These are phyloP conservation scores for Dasyurus viverrinus DNA, from an alignment of 2,113 vertebrate species.

Conservation along the genomic window DNA sequence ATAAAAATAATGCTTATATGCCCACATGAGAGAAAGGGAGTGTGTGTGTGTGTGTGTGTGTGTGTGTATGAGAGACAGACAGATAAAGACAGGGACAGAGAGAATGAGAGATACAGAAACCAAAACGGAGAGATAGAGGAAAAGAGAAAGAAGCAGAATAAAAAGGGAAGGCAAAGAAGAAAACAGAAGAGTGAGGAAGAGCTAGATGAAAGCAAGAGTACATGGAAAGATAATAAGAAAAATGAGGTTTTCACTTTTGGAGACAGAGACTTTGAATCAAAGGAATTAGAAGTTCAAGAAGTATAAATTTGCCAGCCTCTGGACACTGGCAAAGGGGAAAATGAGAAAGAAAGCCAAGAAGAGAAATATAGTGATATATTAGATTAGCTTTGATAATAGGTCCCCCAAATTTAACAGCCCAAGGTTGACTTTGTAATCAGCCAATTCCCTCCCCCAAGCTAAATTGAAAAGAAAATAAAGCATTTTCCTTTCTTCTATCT, in stretches of 20 bases:
- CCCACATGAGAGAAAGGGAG: too few relatives aligned
- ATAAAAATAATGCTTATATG: background rate
- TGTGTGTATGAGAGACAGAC: too few relatives aligned
- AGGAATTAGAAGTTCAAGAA: background rate
- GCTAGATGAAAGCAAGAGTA: background rate
- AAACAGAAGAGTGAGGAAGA: background rate
- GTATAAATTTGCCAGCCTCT: background rate
- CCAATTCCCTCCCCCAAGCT: conserved; percentile 16
- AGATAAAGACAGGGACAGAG: too few relatives aligned
- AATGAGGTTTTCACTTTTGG: background rate
- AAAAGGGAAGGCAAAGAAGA: background rate
- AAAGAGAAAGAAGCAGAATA: background rate
- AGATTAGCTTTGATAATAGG: background rate
- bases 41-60: too few relatives aligned
- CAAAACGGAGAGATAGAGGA: too few relatives aligned
- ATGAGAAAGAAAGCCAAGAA: background rate
- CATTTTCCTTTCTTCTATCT: conserved; percentile 20
- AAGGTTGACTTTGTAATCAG: conserved; percentile 3
- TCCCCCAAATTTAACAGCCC: conserved; percentile 18
- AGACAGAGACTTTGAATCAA: background rate
- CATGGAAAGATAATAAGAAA: background rate
- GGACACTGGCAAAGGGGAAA: background rate
- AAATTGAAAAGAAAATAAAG: conserved; percentile 33
- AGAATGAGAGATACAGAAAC: too few relatives aligned
- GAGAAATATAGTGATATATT: background rate